These are phyloP conservation scores for Phoenicopterus ruber DNA, from an alignment of 2,113 vertebrate species.

Conservation along the genomic window DNA sequence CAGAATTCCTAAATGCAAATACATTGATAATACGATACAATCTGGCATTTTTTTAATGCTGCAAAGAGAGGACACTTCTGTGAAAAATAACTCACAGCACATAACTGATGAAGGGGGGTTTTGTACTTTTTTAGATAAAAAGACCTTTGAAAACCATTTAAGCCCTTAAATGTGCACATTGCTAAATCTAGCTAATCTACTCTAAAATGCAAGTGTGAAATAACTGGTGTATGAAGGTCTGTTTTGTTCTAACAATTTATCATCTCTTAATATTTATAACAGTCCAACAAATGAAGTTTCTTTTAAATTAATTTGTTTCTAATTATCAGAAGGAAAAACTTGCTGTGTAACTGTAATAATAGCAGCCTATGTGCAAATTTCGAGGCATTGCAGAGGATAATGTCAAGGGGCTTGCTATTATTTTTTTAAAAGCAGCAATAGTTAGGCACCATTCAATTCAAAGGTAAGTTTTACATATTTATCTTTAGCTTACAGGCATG, in stretches of 20 bases:
- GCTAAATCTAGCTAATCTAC: background rate
- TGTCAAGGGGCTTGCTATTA: background rate
- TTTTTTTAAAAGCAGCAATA: background rate
- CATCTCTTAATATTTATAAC: background rate
- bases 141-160: background rate
- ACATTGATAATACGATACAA: background rate
- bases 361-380: background rate
- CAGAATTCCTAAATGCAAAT: background rate
- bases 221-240: background rate
- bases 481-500: constrained; percentile 65
- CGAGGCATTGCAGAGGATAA: background rate
- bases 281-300: constrained; percentile 23
- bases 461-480: constrained; percentile 51
- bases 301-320: constrained; percentile 43
- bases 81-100: background rate
- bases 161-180: background rate
- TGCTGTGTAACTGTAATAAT: background rate
- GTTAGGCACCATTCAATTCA: background rate
- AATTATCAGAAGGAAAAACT: constrained; percentile 4
- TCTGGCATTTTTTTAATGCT: background rate
- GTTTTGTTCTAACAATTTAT: background rate
- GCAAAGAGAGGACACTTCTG: background rate
- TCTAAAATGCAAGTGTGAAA: background rate
- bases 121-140: background rate
- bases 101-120: background rate